phyloP scores from a whole-genome alignment of 2,113 vertebrate species.

The Takifugu bimaculatus region DNA sequence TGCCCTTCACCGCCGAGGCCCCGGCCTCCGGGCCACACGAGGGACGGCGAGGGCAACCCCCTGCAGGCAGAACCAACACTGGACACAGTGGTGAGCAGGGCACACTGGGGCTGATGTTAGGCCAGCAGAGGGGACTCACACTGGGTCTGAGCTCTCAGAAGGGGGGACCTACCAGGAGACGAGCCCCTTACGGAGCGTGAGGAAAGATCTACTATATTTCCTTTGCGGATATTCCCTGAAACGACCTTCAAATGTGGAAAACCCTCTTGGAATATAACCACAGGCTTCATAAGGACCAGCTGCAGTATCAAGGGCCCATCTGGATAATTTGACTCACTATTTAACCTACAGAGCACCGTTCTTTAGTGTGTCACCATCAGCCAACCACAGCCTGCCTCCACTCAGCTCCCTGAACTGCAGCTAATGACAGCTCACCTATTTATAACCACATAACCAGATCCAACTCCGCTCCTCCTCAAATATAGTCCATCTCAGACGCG shows the following conservation, averaged over 20 bases:
- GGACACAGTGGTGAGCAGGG: too few relatives aligned
- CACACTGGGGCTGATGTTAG: too few relatives aligned
- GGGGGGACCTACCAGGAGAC: too few relatives aligned
- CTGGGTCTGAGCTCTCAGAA: too few relatives aligned
- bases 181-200: too few relatives aligned
- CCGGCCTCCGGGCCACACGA: neutral
- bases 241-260: too few relatives aligned
- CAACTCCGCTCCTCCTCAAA: neutral
- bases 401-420: neutral
- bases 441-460: too few relatives aligned
- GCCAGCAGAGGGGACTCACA: too few relatives aligned
- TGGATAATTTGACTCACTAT: neutral
- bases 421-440: neutral
- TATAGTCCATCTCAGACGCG: neutral
- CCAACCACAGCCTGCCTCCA: neutral
- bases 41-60: too few relatives aligned
- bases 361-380: neutral
- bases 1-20: conserved; percentile 3
- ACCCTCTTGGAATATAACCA: neutral
- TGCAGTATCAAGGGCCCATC: neutral
- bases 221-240: too few relatives aligned
- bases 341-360: neutral
- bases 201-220: too few relatives aligned
- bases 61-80: neutral
- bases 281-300: neutral